These are phyloP conservation scores for Acanthacorydalis orientalis DNA, from an alignment of 2,888 invertebrate species.

Conservation along the genomic window DNA sequence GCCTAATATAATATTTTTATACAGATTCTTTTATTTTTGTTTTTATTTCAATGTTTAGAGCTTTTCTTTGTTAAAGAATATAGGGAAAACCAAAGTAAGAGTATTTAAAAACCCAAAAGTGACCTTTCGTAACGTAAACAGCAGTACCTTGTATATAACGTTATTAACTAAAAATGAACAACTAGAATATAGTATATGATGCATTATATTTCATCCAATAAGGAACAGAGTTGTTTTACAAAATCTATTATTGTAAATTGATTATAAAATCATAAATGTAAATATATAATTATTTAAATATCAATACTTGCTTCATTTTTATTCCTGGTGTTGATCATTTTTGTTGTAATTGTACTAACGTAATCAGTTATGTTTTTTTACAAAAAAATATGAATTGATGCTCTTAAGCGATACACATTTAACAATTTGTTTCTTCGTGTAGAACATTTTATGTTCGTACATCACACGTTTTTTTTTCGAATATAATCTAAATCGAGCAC, in stretches of 20 bases:
- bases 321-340: neutral
- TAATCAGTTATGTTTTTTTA: too few species aligned
- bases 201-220: slow-evolving; percentile 20
- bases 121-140: slow-evolving; percentile 26
- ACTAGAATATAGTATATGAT: slow-evolving; percentile 18
- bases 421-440: too few species aligned
- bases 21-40: too few species aligned
- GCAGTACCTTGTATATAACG: slow-evolving; percentile 26
- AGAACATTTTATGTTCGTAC: too few species aligned
- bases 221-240: slow-evolving; percentile 22
- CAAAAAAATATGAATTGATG: too few species aligned
- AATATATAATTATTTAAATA: slow-evolving; percentile 10
- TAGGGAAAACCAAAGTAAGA: slow-evolving; percentile 8
- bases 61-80: neutral
- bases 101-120: slow-evolving; percentile 19
- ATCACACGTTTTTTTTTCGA: too few species aligned
- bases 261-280: slow-evolving; percentile 10
- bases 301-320: slow-evolving; percentile 4
- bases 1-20: too few species aligned
- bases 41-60: too few species aligned
- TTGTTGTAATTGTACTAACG: too few species aligned
- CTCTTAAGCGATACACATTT: too few species aligned
- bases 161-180: slow-evolving; percentile 7
- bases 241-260: slow-evolving; percentile 16
- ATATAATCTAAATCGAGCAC: too few species aligned